These are phyloP conservation scores for Chrysemys picta DNA, from an alignment of 2,113 vertebrate species.

Conservation along the genomic window DNA sequence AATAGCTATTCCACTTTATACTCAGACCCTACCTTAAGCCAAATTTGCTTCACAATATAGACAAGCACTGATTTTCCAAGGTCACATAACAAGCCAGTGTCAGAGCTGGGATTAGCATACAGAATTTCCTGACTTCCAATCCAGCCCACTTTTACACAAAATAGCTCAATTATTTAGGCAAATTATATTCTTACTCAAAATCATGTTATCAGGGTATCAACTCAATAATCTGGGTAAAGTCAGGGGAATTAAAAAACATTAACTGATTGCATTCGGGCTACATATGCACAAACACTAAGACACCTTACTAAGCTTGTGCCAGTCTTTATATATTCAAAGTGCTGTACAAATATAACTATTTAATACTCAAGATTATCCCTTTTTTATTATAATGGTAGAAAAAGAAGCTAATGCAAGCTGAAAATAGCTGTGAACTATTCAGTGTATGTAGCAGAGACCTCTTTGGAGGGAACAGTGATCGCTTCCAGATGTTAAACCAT, in stretches of 20 bases:
- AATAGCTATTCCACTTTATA: not conserved
- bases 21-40: not conserved
- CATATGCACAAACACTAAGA: not conserved
- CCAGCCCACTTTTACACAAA: not conserved
- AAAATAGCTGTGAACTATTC: not conserved
- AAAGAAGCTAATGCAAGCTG: not conserved
- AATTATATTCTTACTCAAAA: constrained; percentile 6
- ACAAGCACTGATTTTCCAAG: not conserved
- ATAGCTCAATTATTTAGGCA: not conserved
- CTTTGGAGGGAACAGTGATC: not conserved
- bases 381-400: not conserved
- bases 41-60: not conserved
- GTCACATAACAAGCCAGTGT: not conserved
- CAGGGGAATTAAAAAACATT: not conserved
- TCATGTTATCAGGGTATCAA: not conserved
- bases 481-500: not conserved
- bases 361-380: not conserved
- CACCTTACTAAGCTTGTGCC: not conserved
- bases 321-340: not conserved
- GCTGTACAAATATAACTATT: not conserved
- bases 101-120: not conserved
- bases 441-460: not conserved
- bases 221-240: not conserved
- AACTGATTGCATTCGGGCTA: not conserved
- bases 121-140: constrained; percentile 7